These are phyloP conservation scores for Drosophila planitibia DNA, from an alignment of 2,888 invertebrate species.

Conservation along the genomic window DNA sequence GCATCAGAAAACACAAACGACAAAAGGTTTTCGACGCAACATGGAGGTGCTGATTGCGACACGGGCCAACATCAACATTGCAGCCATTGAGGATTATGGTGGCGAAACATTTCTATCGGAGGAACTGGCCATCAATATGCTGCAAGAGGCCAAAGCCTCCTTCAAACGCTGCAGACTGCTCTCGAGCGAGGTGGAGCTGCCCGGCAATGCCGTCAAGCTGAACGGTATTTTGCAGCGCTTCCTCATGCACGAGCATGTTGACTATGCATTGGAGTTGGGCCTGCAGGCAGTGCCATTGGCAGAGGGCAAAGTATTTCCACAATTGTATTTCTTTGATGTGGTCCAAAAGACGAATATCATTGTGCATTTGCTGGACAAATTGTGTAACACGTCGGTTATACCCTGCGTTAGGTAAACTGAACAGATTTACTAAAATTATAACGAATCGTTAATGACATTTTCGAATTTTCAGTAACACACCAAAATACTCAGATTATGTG, in stretches of 20 bases:
- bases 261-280: conserved; percentile 97
- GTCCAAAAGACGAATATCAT: conserved; percentile 97
- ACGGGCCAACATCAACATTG: conserved; percentile 96
- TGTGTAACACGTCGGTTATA: conserved; percentile 94
- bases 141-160: conserved; percentile 95
- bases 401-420: conserved; percentile 93
- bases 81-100: conserved; percentile 97
- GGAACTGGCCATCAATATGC: conserved; percentile 94
- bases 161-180: conserved; percentile 94
- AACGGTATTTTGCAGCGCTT: conserved; percentile 94
- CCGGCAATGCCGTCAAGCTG: conserved; percentile 91
- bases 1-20: conserved; percentile 97
- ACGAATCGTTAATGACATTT: neutral
- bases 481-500: conserved; percentile 94
- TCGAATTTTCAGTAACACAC: conserved; percentile 89
- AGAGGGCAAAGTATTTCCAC: conserved; percentile 94
- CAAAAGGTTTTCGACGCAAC: conserved; percentile 96
- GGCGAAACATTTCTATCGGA: conserved; percentile 99
- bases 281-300: conserved; percentile 94
- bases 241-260: conserved; percentile 95
- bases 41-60: conserved; percentile 97
- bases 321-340: conserved; percentile 96
- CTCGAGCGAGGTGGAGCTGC: conserved; percentile 91
- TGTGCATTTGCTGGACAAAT: conserved; percentile 96
- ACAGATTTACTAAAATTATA: conserved; percentile 54